phyloP scores from a whole-genome alignment of 1,140 invertebrate genomes.

The Cataglyphis hispanica region DNA sequence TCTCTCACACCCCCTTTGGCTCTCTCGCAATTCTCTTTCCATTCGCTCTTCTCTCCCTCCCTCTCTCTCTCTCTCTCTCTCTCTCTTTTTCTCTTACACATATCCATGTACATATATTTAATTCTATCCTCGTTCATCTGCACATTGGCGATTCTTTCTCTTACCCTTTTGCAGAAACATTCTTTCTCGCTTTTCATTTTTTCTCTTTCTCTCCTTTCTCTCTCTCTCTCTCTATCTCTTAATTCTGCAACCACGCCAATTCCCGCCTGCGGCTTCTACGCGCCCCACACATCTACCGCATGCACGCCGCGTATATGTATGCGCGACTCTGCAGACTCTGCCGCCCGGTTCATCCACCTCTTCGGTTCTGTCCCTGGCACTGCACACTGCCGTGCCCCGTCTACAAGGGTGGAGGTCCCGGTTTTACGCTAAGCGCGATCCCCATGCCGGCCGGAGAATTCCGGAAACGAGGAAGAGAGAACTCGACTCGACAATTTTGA shows the following conservation, averaged over 20 bases:
- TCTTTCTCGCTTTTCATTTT: constrained; percentile 46
- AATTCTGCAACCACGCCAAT: constrained; percentile 45
- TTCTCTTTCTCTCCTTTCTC: constrained; percentile 56
- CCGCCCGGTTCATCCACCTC: constrained; percentile 85
- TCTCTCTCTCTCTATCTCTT: constrained; percentile 49
- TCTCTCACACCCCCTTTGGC: constrained; percentile 66
- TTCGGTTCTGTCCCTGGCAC: constrained; percentile 81
- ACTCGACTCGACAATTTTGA: constrained; percentile 17
- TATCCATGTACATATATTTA: neutral
- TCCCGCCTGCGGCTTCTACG: constrained; percentile 48
- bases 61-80: constrained; percentile 30
- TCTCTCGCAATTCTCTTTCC: constrained; percentile 69
- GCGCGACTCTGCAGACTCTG: constrained; percentile 74
- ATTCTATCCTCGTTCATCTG: constrained; percentile 1
- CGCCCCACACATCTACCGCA: constrained; percentile 29
- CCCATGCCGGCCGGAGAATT: constrained; percentile 65
- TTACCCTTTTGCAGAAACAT: constrained; percentile 31
- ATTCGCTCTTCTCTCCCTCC: constrained; percentile 28
- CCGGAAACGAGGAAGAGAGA: constrained; percentile 46
- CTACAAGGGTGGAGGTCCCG: constrained; percentile 70
- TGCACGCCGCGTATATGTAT: constrained; percentile 46
- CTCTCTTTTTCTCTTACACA: neutral
- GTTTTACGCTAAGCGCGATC: constrained; percentile 68
- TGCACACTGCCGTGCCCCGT: constrained; percentile 74
- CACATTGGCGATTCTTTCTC: constrained; percentile 34